Evolutionary conservation across 2,888 invertebrate species (phyloP).

Genomic region (Amaurobius ferox): DNA sequence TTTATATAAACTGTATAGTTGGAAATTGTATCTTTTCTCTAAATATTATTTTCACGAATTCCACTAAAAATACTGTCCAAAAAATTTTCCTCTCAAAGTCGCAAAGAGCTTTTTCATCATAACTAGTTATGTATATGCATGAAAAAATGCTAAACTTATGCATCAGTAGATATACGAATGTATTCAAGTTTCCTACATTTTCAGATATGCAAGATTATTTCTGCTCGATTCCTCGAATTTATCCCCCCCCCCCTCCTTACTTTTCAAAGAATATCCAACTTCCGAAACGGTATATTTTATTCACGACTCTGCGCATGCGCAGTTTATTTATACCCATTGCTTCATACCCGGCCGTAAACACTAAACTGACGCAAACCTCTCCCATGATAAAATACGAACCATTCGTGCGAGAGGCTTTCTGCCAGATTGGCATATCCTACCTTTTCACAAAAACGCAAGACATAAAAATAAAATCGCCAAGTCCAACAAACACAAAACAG

Average conservation of each 20-base stretch:
- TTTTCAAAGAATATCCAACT: too few relatives aligned
- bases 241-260: not conserved
- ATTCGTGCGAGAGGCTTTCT: constrained; percentile 1
- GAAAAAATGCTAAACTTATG: too few relatives aligned
- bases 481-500: constrained; percentile 17
- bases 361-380: constrained; percentile 15
- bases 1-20: too few relatives aligned
- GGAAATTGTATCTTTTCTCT: too few relatives aligned
- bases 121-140: too few relatives aligned
- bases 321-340: constrained; percentile 8
- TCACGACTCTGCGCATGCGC: constrained; percentile 7
- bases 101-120: too few relatives aligned
- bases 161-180: too few relatives aligned
- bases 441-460: not conserved
- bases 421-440: not conserved
- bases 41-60: too few relatives aligned
- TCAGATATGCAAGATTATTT: not conserved
- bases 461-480: constrained; percentile 11
- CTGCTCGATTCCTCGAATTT: not conserved
- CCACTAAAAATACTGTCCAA: too few relatives aligned
- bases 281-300: not conserved
- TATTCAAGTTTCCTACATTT: too few relatives aligned
- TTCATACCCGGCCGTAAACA: constrained; percentile 2
- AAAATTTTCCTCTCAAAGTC: too few relatives aligned
- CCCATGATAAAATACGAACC: constrained; percentile 9